Percentiles rank a stretch among this genome's conserved stretches.
Conservation (phyloP, 2,797 vertebrate species). For the Notolepis coatsorum region DNA sequence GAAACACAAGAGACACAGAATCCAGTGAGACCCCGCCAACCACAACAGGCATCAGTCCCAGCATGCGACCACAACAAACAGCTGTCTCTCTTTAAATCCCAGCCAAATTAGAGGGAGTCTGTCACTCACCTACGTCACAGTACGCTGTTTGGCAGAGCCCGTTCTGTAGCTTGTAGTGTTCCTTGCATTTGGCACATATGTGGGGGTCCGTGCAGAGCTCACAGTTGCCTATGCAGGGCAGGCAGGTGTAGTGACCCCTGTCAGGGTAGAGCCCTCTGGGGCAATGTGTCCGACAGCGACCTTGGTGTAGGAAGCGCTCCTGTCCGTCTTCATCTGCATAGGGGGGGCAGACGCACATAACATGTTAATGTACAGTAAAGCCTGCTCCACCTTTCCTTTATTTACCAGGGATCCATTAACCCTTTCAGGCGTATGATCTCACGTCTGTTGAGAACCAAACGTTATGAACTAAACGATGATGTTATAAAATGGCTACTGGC, state of each 20-base stretch:
- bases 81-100: not conserved
- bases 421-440: no score
- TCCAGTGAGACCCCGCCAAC: not conserved
- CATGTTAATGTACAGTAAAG: constrained; percentile 38
- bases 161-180: constrained; percentile 80
- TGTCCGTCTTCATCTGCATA: constrained; percentile 83
- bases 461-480: no score
- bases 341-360: constrained; percentile 39
- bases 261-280: constrained; percentile 81
- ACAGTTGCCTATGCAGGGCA: constrained; percentile 82
- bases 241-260: constrained; percentile 78
- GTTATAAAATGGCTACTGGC: no score
- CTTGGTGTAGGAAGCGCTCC: constrained; percentile 84
- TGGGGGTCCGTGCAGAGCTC: constrained; percentile 83
- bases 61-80: not conserved
- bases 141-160: constrained; percentile 76
- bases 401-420: constrained; percentile 19
- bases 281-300: constrained; percentile 83
- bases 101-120: not conserved
- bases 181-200: constrained; percentile 84
- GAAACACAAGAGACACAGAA: constrained; percentile 39
- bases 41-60: not conserved
- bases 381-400: constrained; percentile 18
- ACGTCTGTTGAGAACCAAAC: no score
- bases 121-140: constrained; percentile 77